A percentile compares a stretch with the other conserved stretches of the same genome.
Evolutionary conservation across 1,140 invertebrate species (phyloP).

Genomic region (Caenorhabditis briggsae): DNA sequence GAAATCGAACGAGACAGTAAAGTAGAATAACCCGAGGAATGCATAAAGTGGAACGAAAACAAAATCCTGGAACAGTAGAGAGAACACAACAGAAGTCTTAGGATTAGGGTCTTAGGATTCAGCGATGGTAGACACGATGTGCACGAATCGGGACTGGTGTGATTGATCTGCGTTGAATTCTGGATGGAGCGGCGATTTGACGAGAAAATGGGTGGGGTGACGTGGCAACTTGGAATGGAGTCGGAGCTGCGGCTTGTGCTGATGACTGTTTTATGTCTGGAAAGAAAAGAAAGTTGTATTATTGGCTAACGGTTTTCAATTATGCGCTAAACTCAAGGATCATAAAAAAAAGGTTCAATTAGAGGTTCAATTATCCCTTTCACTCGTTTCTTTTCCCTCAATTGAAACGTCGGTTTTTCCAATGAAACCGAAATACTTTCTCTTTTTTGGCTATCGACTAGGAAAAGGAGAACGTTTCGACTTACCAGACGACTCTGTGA

Average conservation of each 20-base stretch:
- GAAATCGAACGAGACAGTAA: background rate
- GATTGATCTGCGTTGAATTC: constrained; percentile 47
- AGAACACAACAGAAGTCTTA: background rate
- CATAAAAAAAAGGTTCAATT: background rate
- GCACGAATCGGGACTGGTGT: constrained; percentile 41
- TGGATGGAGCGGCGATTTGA: constrained; percentile 45
- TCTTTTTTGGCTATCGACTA: background rate
- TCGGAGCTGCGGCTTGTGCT: constrained; percentile 24
- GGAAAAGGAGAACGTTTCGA: background rate
- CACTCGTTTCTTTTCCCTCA: background rate
- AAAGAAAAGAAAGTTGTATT: background rate
- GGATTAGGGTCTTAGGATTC: background rate
- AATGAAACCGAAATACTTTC: constrained; percentile 10
- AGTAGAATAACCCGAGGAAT: constrained; percentile 46
- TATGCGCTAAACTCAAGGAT: too few relatives aligned
- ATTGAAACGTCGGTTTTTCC: background rate
- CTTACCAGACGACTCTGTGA: constrained; percentile 41
- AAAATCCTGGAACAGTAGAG: background rate
- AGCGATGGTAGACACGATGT: constrained; percentile 37
- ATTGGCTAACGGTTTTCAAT: too few relatives aligned
- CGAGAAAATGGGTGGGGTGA: constrained; percentile 22
- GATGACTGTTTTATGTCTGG: constrained; percentile 45
- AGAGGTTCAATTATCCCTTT: background rate
- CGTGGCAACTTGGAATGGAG: constrained; percentile 31
- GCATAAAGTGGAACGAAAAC: constrained; percentile 34